A percentile compares a stretch with the other conserved stretches of the same genome.
Evolutionary conservation across 2,797 vertebrate genomes (phyloP).

Genomic region (Microhierax caerulescens): DNA sequence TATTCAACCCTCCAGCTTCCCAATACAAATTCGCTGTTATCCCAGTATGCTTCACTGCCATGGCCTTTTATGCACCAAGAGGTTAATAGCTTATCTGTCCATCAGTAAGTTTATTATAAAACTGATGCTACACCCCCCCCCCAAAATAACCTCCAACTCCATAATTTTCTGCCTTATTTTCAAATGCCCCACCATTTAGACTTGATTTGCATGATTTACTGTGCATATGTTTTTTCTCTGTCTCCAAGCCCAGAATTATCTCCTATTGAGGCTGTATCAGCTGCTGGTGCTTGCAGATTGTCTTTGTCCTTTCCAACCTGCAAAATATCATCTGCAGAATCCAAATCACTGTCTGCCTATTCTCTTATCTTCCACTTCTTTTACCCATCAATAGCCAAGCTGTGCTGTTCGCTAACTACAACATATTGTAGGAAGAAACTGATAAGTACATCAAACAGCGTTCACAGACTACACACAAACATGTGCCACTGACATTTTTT

Average conservation of each 20-base stretch:
- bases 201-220: conserved; percentile 54
- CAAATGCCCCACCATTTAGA: conserved; percentile 5
- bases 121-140: background rate
- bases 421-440: conserved; percentile 55
- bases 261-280: conserved; percentile 41
- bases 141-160: background rate
- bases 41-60: background rate
- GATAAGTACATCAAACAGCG: conserved; percentile 64
- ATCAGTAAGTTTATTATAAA: background rate
- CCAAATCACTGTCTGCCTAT: conserved; percentile 52
- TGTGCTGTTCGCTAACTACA: conserved; percentile 19
- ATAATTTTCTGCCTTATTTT: conserved; percentile 15
- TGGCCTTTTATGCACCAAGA: background rate
- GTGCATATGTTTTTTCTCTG: background rate
- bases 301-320: conserved; percentile 67
- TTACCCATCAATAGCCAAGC: conserved; percentile 52
- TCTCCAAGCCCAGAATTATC: conserved; percentile 53
- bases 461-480: conserved; percentile 52
- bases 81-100: background rate
- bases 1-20: background rate
- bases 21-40: background rate
- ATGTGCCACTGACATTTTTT: conserved; percentile 25
- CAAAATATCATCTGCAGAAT: conserved; percentile 61
- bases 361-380: conserved; percentile 57
- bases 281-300: conserved; percentile 37